Evolutionary conservation across 2,888 invertebrate species (phyloP).

Genomic region (Abscondita cerata): DNA sequence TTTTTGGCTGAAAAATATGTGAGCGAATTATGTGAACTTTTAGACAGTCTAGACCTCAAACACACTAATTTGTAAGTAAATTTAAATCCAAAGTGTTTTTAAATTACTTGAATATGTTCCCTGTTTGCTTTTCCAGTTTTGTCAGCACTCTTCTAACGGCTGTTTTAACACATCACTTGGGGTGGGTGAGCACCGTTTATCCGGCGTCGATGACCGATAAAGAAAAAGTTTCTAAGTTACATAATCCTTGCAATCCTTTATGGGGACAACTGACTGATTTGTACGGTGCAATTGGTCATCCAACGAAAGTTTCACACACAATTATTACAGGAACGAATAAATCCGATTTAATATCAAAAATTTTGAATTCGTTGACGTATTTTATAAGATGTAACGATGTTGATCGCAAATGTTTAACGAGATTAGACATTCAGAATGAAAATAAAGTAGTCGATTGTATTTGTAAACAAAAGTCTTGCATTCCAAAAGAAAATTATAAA

Average conservation of each 20-base stretch:
- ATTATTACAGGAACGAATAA: slow-evolving; percentile 76
- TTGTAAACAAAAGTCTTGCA: slow-evolving; percentile 48
- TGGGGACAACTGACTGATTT: slow-evolving; percentile 91
- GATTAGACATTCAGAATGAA: slow-evolving; percentile 43
- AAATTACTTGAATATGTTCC: no score
- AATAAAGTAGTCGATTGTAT: slow-evolving; percentile 53
- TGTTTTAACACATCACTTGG: slow-evolving; percentile 87
- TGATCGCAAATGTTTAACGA: slow-evolving; percentile 52
- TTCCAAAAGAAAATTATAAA: slow-evolving; percentile 53
- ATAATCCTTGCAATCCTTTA: slow-evolving; percentile 81
- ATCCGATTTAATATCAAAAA: slow-evolving; percentile 71
- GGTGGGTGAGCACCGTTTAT: slow-evolving; percentile 85
- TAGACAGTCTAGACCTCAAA: slow-evolving; percentile 80
- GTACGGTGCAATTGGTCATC: slow-evolving; percentile 84
- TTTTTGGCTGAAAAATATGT: slow-evolving; percentile 60
- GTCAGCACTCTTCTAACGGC: slow-evolving; percentile 88
- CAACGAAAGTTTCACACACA: slow-evolving; percentile 79
- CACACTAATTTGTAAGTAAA: slow-evolving; percentile 86
- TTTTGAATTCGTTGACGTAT: slow-evolving; percentile 83
- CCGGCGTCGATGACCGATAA: slow-evolving; percentile 53
- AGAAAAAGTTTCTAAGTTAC: slow-evolving; percentile 65
- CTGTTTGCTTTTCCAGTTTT: slow-evolving; percentile 74
- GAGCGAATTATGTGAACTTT: slow-evolving; percentile 68
- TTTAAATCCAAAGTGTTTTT: neutral
- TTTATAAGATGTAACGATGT: slow-evolving; percentile 84